Percentiles rank a stretch among this genome's conserved stretches.
phyloP scores from a whole-genome alignment of 2,797 vertebrate species.

The Acomys russatus region DNA sequence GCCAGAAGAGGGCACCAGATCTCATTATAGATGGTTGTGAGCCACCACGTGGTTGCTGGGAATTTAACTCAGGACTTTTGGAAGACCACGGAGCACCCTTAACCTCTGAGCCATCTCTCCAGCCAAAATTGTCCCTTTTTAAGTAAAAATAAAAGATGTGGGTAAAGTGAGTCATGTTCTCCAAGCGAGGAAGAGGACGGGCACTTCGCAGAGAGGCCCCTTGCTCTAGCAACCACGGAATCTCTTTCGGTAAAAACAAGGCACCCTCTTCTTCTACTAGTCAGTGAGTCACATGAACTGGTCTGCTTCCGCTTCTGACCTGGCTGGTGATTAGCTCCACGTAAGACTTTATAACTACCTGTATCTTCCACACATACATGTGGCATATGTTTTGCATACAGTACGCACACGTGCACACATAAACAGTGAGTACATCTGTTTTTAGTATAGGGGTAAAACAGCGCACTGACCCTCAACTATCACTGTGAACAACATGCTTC shows the following conservation, averaged over 20 bases:
- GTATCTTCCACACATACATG: no score
- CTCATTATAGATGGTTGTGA: no score
- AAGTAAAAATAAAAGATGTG: background rate
- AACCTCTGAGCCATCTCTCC: no score
- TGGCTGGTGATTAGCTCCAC: conserved; percentile 33
- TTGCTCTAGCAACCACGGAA: background rate
- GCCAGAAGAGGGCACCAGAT: no score
- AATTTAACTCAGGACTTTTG: no score
- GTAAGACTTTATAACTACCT: conserved; percentile 5
- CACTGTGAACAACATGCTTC: background rate
- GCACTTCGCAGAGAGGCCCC: background rate
- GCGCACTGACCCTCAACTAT: background rate
- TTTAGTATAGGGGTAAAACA: background rate
- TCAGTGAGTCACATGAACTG: background rate
- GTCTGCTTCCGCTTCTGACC: background rate
- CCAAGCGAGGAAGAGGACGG: background rate
- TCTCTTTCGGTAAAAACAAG: background rate
- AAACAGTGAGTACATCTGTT: background rate
- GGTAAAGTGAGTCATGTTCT: background rate
- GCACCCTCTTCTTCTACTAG: background rate
- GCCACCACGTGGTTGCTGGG: no score
- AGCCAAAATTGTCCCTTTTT: no score
- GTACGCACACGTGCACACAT: background rate
- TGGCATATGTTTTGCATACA: background rate
- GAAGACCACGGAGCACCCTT: no score